Evolutionary conservation across 2,888 invertebrate genomes (phyloP), one percentile per base, ranked within the genome.

Genomic region (Cheilosia soror): DNA sequence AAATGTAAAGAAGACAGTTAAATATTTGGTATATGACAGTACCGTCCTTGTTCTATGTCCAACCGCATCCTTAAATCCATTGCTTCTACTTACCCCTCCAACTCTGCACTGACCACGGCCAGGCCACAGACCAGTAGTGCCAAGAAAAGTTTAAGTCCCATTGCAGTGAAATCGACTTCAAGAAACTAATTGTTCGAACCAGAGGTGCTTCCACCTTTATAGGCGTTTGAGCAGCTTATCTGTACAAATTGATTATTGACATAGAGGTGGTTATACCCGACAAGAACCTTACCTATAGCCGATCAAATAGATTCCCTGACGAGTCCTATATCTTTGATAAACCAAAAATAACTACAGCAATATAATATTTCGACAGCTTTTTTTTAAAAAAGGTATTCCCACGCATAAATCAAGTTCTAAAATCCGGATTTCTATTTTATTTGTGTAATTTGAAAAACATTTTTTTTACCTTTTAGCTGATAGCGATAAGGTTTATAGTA

Each of bases 91-190:
- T 27, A 85, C 85, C 85, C 81, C 40, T 81, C 85, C 15, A 81
- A 66, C 29, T 85, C 85, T 1, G 81, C 85, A 51, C 76, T 85
- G 44, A 62, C 85, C 9, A 85, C 25, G 3, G 85, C 80, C 11
- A 85, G 57, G 25, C 81, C 42, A 27, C 81, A 85, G 25, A 71
- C 66, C 2, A 85, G 25, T 3, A 85, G 6, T 6, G 66, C 85
- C 6, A 76, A 27, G 15, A 77, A 77, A 15, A 66, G 9, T 25
- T 68, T 63, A 7, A 77, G 40, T 62, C 57, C 33, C 85, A 85
- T 85, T 25, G n/a, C 37, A 37, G 62, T 44, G n/a, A 27, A 51
- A 11, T 20, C 11, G 7, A 25, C 25, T 27, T 51, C 27, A 9
- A 29, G 4, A n/a, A 51, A 51, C 51, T 51, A 51, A 27, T 13